A percentile compares a stretch with the other conserved stretches of the same genome.
Evolutionary conservation across 1,140 invertebrate species (phyloP).

Genomic region (Diorhabda carinulata): DNA sequence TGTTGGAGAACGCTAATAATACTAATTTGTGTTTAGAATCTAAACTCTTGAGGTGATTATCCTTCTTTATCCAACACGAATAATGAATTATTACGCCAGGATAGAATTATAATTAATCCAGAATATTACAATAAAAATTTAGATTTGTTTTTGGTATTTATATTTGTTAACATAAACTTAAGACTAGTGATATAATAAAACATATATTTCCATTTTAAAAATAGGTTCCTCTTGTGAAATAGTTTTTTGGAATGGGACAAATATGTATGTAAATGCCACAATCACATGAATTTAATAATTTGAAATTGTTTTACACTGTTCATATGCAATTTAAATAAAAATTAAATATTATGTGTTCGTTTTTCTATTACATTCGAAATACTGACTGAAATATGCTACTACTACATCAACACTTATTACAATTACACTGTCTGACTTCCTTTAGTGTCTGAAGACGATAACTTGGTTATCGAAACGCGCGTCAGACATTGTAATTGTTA

Average conservation of each 20-base stretch:
- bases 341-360: constrained; percentile 8
- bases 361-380: not conserved
- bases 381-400: too few relatives aligned
- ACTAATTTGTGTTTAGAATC: too few relatives aligned
- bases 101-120: constrained; percentile 6
- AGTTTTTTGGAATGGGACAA: constrained; percentile 6
- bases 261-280: constrained; percentile 34
- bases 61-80: too few relatives aligned
- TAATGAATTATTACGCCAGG: too few relatives aligned
- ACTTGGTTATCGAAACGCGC: too few relatives aligned
- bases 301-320: constrained; percentile 42
- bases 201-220: not conserved
- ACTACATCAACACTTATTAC: too few relatives aligned
- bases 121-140: not conserved
- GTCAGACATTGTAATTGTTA: too few relatives aligned
- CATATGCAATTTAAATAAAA: constrained; percentile 44
- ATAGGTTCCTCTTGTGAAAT: not conserved
- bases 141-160: not conserved
- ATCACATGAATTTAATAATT: constrained; percentile 36
- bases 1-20: too few relatives aligned
- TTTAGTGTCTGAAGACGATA: too few relatives aligned
- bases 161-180: not conserved
- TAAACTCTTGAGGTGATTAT: too few relatives aligned
- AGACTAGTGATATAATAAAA: not conserved
- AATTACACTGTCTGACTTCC: too few relatives aligned